Evolutionary conservation across 2,797 vertebrate species (phyloP).

Genomic region (Hippoglossus hippoglossus): DNA sequence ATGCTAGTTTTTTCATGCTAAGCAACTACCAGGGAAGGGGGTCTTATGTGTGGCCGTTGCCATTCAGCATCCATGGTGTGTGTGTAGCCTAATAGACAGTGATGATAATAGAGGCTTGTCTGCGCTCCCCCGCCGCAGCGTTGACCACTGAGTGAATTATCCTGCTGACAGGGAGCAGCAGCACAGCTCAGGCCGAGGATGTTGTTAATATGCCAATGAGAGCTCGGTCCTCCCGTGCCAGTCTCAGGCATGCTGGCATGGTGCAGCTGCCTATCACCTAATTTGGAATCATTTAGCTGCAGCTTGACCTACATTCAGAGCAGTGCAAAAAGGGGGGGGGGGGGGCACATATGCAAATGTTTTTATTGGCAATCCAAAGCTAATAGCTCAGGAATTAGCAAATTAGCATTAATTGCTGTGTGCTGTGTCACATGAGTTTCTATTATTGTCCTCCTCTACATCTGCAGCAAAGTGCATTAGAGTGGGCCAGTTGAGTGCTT

Average conservation of each 20-base stretch:
- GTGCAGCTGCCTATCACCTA: conserved; percentile 73
- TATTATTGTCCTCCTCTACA: conserved; percentile 40
- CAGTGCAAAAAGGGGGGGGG: conserved; percentile 65
- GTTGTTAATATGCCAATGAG: conserved; percentile 81
- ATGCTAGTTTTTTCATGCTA: conserved; percentile 30
- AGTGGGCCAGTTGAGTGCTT: conserved; percentile 16
- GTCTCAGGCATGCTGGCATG: conserved; percentile 66
- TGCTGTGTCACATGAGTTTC: conserved; percentile 60
- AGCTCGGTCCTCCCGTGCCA: conserved; percentile 61
- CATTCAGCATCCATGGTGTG: conserved; percentile 49
- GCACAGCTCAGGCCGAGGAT: conserved; percentile 67
- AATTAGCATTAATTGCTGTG: conserved; percentile 89
- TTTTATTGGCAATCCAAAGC: conserved; percentile 86
- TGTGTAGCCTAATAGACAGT: conserved; percentile 68
- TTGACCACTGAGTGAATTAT: conserved; percentile 80
- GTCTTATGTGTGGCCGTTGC: conserved; percentile 56
- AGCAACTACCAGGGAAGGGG: conserved; percentile 34
- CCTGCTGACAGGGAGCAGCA: conserved; percentile 80
- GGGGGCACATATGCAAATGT: conserved; percentile 84
- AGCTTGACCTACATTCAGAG: conserved; percentile 85
- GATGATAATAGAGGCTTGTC: conserved; percentile 80
- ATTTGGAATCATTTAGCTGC: conserved; percentile 72
- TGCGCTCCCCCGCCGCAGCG: conserved; percentile 62
- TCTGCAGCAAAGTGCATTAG: conserved; percentile 32
- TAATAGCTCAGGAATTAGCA: conserved; percentile 88